Conservation (phyloP, 1,140 invertebrate species). For the Polypedilum pembai region DNA sequence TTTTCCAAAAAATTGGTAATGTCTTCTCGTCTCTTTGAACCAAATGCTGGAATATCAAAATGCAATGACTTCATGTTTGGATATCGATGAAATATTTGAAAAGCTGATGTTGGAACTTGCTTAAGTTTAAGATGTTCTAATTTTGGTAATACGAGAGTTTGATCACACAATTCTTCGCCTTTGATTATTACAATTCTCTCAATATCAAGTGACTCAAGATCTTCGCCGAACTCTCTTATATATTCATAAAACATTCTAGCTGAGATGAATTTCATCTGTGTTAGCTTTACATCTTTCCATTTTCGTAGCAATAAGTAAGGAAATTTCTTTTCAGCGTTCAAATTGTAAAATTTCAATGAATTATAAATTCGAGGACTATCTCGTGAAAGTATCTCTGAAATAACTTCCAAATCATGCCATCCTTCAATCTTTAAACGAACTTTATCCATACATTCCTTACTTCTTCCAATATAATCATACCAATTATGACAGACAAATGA, state of each 20-base stretch:
- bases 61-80: background rate
- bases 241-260: background rate
- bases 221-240: background rate
- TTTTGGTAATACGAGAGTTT: background rate
- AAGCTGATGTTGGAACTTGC: background rate
- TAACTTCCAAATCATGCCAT: constrained; percentile 10
- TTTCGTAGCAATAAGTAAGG: background rate
- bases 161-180: background rate
- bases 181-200: background rate
- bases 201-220: background rate
- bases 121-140: background rate
- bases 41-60: background rate
- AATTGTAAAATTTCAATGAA: background rate
- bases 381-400: background rate
- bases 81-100: background rate
- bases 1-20: background rate
- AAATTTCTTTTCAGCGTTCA: background rate
- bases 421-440: background rate
- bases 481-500: background rate
- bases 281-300: background rate
- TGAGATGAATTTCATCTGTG: background rate
- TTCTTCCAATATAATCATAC: background rate
- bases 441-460: background rate
- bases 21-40: background rate
- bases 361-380: background rate